Conservation (phyloP, 1,140 invertebrate genomes). For the Apis dorsata region DNA sequence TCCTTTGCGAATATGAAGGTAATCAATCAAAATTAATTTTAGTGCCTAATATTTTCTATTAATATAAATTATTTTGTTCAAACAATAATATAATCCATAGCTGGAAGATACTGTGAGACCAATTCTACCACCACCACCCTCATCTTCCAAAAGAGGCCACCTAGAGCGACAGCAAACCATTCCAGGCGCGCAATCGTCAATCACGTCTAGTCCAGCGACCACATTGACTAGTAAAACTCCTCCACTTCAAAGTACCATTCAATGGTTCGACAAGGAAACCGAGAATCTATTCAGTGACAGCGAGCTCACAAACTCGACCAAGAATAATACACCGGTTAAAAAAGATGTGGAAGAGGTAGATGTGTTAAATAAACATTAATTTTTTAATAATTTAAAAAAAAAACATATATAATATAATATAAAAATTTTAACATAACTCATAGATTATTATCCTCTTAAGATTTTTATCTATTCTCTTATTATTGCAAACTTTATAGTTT, state of each 20-base stretch:
- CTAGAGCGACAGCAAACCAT: constrained; percentile 76
- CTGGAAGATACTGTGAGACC: constrained; percentile 77
- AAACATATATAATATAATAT: no score
- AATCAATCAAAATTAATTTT: constrained; percentile 24
- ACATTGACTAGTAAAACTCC: constrained; percentile 78
- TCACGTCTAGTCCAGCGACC: constrained; percentile 75
- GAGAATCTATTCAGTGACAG: constrained; percentile 79
- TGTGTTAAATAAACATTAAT: background rate
- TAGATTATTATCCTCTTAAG: no score
- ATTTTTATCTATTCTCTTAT: no score
- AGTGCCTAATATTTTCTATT: background rate
- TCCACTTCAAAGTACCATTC: constrained; percentile 72
- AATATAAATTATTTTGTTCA: background rate
- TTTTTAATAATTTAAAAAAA: background rate
- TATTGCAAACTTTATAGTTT: no score
- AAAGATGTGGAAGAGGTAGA: constrained; percentile 73
- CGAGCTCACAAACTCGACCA: constrained; percentile 68
- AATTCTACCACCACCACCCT: constrained; percentile 84
- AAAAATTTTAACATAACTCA: no score
- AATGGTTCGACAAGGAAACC: constrained; percentile 81
- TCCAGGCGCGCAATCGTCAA: constrained; percentile 68
- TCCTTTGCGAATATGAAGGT: constrained; percentile 87
- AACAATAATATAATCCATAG: constrained; percentile 30
- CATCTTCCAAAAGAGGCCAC: constrained; percentile 77
- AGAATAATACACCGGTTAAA: constrained; percentile 59